Evolutionary conservation across 1,140 invertebrate species (phyloP).

Genomic region (Myzus persicae): DNA sequence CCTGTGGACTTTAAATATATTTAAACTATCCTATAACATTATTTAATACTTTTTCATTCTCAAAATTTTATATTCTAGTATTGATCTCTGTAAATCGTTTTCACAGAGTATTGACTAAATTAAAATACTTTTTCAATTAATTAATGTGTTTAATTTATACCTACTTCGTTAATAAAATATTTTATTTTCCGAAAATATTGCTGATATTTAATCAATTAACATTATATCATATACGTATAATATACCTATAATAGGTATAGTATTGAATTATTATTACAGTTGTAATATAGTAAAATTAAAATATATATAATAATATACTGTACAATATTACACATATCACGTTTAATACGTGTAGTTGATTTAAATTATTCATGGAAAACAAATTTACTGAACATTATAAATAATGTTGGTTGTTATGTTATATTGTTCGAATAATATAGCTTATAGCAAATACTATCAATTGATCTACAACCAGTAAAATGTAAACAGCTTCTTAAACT

Average conservation of each 20-base stretch:
- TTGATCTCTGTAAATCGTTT: neutral
- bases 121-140: too few species aligned
- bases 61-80: neutral
- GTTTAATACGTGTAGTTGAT: neutral
- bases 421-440: neutral
- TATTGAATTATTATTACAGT: neutral
- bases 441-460: neutral
- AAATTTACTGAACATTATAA: neutral
- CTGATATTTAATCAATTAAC: too few species aligned
- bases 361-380: neutral
- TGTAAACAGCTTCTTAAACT: neutral
- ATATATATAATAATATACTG: too few species aligned
- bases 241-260: neutral
- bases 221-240: too few species aligned
- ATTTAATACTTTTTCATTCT: neutral
- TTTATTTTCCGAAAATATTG: too few species aligned
- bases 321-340: neutral
- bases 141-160: too few species aligned
- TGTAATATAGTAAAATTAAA: too few species aligned
- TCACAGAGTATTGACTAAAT: too few species aligned
- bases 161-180: too few species aligned
- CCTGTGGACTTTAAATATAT: neutral
- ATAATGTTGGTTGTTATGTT: neutral
- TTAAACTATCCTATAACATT: neutral
- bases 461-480: neutral